Percentiles rank a stretch among this genome's conserved stretches.
phyloP scores from a whole-genome alignment of 2,797 vertebrate genomes.

The Coluber constrictor region DNA sequence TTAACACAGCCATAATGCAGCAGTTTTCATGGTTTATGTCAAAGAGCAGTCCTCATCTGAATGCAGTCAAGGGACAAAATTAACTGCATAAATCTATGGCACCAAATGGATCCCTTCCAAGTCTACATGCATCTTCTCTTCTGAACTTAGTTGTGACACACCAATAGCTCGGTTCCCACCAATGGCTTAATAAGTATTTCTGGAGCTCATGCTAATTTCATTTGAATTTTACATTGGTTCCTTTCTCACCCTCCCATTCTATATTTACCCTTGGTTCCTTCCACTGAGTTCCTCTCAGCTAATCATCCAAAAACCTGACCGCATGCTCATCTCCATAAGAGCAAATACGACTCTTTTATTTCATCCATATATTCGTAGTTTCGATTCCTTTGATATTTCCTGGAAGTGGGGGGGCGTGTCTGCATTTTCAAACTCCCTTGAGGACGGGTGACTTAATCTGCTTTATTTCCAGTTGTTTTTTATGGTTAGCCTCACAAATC shows the following conservation, averaged over 20 bases:
- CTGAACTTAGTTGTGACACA: constrained; percentile 70
- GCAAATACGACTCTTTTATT: constrained; percentile 17
- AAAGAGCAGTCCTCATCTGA: constrained; percentile 76
- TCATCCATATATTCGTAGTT: constrained; percentile 20
- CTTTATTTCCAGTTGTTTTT: constrained; percentile 28
- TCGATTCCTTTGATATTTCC: neutral
- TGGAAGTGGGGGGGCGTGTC: fast-evolving
- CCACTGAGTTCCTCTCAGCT: constrained; percentile 34
- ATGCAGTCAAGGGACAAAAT: constrained; percentile 83
- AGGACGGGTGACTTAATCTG: constrained; percentile 8
- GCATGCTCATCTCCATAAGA: neutral
- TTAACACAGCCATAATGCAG: constrained; percentile 82
- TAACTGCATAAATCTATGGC: constrained; percentile 82
- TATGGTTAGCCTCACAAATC: constrained; percentile 3
- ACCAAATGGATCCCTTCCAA: constrained; percentile 75
- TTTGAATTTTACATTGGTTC: constrained; percentile 55
- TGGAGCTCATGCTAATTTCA: constrained; percentile 64
- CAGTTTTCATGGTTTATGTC: constrained; percentile 78
- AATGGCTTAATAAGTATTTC: constrained; percentile 71
- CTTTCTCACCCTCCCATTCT: constrained; percentile 43
- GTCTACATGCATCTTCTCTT: constrained; percentile 60
- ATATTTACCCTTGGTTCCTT: constrained; percentile 59
- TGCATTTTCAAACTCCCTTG: constrained; percentile 21
- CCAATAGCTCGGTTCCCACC: constrained; percentile 68
- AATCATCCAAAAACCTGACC: neutral